Conservation (phyloP, 2,113 vertebrate species). For the Heptranchias perlo region DNA sequence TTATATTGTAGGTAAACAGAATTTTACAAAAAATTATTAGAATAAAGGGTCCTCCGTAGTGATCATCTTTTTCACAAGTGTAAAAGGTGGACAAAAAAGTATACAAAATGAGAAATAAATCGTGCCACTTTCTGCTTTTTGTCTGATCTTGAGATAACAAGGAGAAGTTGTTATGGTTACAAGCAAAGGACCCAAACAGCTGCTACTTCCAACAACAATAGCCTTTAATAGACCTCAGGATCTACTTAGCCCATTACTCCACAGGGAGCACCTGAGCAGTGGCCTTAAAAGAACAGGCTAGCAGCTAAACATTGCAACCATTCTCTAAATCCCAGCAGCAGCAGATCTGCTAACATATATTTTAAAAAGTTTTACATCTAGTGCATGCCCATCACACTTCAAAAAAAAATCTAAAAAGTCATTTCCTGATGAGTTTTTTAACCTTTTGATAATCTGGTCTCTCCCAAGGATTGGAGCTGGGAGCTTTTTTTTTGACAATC, state of each 20-base stretch:
- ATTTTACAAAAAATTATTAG: neutral
- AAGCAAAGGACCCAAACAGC: neutral
- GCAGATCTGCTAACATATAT: neutral
- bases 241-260: neutral
- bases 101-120: neutral
- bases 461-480: neutral
- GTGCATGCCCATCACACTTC: too few relatives aligned
- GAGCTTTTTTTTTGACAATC: neutral
- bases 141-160: neutral
- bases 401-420: slow-evolving; percentile 18
- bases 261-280: neutral
- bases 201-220: neutral
- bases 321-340: neutral
- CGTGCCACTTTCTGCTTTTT: neutral
- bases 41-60: neutral
- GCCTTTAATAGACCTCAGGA: neutral
- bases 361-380: neutral
- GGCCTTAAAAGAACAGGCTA: neutral
- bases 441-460: neutral
- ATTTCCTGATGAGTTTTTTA: neutral
- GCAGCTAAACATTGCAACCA: neutral
- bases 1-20: neutral
- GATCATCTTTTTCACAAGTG: neutral
- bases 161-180: neutral
- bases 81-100: neutral